Base-by-base conservation (phyloP, 2,797 vertebrate genomes). In the Champsocephalus esox region DNA sequence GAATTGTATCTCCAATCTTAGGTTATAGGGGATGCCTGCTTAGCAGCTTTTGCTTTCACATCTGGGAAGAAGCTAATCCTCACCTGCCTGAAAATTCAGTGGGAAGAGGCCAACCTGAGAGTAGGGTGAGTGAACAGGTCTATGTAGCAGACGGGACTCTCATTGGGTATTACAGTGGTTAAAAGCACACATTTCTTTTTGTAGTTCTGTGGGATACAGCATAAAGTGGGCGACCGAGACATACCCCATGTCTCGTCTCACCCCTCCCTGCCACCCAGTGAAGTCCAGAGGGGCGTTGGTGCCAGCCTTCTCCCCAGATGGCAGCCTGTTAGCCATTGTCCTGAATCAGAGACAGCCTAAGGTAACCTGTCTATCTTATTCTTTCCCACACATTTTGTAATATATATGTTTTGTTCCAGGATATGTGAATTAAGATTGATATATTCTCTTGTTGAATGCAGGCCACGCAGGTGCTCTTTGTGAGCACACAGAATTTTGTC, bases 241-340 rank as follows among this genome's bases (percentile, higher is more conserved):
- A 16, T 96, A 93, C 77, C 88, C 89, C 16, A 78, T 99, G 77
- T 59, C 78, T 24, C 72, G 17, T 59, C 93, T 99, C 34, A 80
- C 57, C 58, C 97, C 97, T 51, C 80, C 70, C 0, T 99, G 98
- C 89, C 91, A 90, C 7, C 71, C 96, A 32, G 82, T 99, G 0
- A 99, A 97, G 80, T 98, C 97, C 77, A 96, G 96, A 92, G 98
- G 97, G 79, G 95, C 97, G 44, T 89, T 99, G 32, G 81, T 98
- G 1, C 84, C 96, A 49, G 92, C 94, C 0, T 96, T 98, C 89
- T 97, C 98, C 60, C 94, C 95, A 58, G 97, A 99, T 74, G 97
- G 97, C 3, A 90, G 91, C 58, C 82, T 96, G 0, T 88, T 99
- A 79, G 96, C 97, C 28, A 69, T 99, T 2, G 90, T 95, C 69